These are phyloP conservation scores for Tinea trinotella DNA, from an alignment of 2,888 invertebrate species.

Conservation along the genomic window DNA sequence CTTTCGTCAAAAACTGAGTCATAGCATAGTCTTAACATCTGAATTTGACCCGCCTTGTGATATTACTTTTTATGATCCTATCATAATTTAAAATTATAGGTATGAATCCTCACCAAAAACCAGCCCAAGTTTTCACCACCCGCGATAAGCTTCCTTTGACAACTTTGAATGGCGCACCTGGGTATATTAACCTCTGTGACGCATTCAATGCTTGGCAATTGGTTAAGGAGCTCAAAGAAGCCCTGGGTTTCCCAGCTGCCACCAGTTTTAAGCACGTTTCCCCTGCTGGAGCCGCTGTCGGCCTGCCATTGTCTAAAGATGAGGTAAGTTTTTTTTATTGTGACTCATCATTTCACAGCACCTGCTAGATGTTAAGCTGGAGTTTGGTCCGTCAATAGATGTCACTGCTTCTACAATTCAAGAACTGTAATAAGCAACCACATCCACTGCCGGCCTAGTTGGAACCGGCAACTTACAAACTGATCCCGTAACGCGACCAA, in stretches of 20 bases:
- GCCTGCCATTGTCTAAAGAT: constrained; percentile 79
- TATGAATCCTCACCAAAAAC: constrained; percentile 99
- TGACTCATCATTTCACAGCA: too few relatives aligned
- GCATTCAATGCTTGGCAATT: constrained; percentile 98
- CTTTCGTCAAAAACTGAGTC: too few relatives aligned
- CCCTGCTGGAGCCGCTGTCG: constrained; percentile 97
- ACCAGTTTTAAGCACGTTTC: constrained; percentile 99
- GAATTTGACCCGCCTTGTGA: too few relatives aligned
- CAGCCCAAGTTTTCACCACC: constrained; percentile 91
- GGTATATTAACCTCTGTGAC: constrained; percentile 97
- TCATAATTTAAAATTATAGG: constrained; percentile 48
- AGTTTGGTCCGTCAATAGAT: too few relatives aligned
- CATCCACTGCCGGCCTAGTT: too few relatives aligned
- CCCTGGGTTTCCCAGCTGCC: constrained; percentile 89
- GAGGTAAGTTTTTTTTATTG: constrained; percentile 66
- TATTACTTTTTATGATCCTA: too few relatives aligned
- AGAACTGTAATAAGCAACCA: too few relatives aligned
- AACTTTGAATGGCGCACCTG: constrained; percentile 95
- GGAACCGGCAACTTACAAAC: too few relatives aligned
- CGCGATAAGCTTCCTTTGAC: constrained; percentile 84
- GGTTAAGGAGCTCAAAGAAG: constrained; percentile 87
- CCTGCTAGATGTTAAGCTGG: too few relatives aligned
- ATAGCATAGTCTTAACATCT: too few relatives aligned
- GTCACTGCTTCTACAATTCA: too few relatives aligned
- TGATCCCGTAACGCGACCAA: too few relatives aligned